phyloP scores from a whole-genome alignment of 2,113 vertebrate species.

The Otis tarda region DNA sequence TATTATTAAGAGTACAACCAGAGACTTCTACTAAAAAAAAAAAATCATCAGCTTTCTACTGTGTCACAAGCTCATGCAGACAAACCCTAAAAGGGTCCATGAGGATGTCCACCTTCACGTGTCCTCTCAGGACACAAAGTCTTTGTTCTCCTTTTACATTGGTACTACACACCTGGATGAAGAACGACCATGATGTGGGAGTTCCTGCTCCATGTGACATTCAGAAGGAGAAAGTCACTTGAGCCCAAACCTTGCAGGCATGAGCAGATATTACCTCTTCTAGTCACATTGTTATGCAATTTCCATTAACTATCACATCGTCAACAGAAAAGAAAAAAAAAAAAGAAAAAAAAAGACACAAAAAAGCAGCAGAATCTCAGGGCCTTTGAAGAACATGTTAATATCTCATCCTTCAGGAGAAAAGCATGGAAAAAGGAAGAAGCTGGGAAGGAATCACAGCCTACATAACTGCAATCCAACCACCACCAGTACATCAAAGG shows the following conservation, averaged over 20 bases:
- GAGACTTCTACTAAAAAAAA: neutral
- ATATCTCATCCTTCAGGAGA: neutral
- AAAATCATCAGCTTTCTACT: neutral
- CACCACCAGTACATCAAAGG: neutral
- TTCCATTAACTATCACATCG: neutral
- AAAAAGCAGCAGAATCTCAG: neutral
- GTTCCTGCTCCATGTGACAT: neutral
- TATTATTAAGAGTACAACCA: neutral
- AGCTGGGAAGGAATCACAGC: neutral
- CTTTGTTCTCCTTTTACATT: neutral
- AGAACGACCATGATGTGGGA: accelerated
- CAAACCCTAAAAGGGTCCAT: neutral
- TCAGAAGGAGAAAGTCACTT: neutral
- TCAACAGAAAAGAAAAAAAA: neutral
- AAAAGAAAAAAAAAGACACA: neutral
- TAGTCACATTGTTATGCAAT: neutral
- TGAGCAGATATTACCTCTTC: neutral
- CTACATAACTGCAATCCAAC: neutral
- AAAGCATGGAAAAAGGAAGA: neutral
- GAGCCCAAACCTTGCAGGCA: neutral
- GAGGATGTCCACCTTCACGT: neutral
- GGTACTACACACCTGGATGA: neutral
- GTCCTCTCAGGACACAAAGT: neutral
- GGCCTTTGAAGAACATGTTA: neutral
- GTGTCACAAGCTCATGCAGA: neutral